Evolutionary conservation across 2,888 invertebrate species (phyloP).

Genomic region (Eulithis prunata): DNA sequence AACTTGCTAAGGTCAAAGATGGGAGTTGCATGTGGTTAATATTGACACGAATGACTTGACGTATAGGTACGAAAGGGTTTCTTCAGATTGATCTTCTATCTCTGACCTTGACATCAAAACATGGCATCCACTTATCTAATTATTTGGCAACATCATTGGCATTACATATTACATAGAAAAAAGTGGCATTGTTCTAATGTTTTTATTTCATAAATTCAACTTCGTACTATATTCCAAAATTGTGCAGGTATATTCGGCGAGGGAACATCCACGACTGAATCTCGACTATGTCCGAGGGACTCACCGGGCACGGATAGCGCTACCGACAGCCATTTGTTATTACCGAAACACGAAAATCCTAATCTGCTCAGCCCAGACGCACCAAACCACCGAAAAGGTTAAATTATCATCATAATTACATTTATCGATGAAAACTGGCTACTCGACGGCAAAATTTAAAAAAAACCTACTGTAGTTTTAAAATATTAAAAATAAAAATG

Average conservation of each 20-base stretch:
- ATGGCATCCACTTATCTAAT: conserved; percentile 31
- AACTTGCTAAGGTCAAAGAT: conserved; percentile 32
- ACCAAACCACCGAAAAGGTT: conserved; percentile 66
- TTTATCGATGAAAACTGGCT: no score
- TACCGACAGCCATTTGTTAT: conserved; percentile 91
- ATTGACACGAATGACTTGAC: no score
- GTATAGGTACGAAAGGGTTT: not conserved
- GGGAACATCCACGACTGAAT: conserved; percentile 78
- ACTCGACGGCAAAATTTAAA: no score
- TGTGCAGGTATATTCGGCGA: conserved; percentile 70
- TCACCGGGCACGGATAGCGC: conserved; percentile 85
- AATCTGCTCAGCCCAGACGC: conserved; percentile 93
- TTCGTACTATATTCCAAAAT: conserved; percentile 42
- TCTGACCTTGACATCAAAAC: conserved; percentile 33
- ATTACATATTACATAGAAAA: conserved; percentile 11
- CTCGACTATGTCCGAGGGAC: conserved; percentile 86
- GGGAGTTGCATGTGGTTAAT: conserved; percentile 1
- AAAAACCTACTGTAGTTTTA: no score
- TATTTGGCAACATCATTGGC: conserved; percentile 37
- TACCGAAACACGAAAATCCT: conserved; percentile 90
- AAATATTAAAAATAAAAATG: no score
- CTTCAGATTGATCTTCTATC: conserved; percentile 16
- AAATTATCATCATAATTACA: not conserved
- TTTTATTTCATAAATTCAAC: not conserved
- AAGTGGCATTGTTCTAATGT: no score